Conservation (phyloP, 2,797 vertebrate genomes). For the Myotis daubentonii region DNA sequence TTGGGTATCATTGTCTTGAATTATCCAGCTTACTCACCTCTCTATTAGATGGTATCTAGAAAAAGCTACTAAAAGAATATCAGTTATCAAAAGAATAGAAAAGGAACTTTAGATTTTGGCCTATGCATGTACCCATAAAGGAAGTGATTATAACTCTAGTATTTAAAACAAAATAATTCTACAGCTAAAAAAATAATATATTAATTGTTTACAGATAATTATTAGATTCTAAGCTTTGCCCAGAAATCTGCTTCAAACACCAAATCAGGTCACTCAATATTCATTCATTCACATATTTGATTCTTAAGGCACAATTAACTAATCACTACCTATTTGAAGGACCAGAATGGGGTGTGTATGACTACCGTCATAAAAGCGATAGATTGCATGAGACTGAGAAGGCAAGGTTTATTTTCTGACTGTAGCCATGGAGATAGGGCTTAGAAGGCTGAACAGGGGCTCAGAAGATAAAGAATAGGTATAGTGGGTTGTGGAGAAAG, state of each 20-base stretch:
- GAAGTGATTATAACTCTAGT: conserved; percentile 36
- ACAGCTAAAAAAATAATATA: not conserved
- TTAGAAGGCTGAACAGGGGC: not conserved
- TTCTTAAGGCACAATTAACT: not conserved
- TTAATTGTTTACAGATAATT: not conserved
- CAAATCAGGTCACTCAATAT: not conserved
- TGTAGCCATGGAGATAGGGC: not conserved
- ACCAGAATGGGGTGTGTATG: not conserved
- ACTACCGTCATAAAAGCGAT: not conserved
- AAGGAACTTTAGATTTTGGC: conserved; percentile 37
- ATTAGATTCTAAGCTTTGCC: conserved; percentile 11
- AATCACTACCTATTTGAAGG: not conserved
- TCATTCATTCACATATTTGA: conserved; percentile 4
- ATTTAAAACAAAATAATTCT: conserved; percentile 38
- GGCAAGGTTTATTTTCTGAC: not conserved
- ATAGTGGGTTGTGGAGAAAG: not conserved
- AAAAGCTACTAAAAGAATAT: not conserved
- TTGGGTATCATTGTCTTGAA: not conserved
- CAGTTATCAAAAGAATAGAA: conserved; percentile 32
- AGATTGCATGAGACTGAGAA: not conserved
- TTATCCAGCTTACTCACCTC: conserved; percentile 37
- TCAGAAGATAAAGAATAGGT: not conserved
- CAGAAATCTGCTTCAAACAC: not conserved
- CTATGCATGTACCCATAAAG: not conserved
- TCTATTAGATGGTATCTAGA: conserved; percentile 10